These are phyloP conservation scores for Apodemus agrarius DNA, from an alignment of 2,797 vertebrate genomes.

Conservation along the genomic window DNA sequence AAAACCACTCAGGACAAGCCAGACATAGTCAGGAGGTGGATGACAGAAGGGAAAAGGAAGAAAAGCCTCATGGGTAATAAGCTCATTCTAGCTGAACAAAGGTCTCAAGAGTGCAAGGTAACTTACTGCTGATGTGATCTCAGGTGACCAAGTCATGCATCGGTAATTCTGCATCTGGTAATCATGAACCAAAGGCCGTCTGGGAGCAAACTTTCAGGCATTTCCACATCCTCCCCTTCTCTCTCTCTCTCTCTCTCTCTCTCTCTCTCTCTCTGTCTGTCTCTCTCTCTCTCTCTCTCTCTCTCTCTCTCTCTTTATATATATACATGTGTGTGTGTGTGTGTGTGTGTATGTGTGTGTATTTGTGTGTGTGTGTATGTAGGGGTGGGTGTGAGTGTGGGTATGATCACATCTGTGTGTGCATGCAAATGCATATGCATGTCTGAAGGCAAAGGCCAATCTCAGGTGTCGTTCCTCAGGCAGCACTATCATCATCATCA, in stretches of 20 bases:
- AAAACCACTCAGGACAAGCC: neutral
- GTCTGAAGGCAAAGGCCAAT: neutral
- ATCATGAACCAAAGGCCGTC: neutral
- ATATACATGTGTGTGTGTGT: too few relatives aligned
- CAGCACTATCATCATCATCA: neutral
- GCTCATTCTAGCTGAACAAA: neutral
- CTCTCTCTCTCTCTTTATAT: too few relatives aligned
- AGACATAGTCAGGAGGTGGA: neutral
- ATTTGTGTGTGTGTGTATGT: neutral
- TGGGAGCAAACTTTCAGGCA: neutral
- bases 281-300: too few relatives aligned
- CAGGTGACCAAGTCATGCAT: neutral
- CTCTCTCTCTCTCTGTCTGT: accelerated
- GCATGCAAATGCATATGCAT: neutral
- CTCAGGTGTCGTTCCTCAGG: neutral
- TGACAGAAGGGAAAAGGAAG: neutral
- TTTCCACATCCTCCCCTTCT: neutral
- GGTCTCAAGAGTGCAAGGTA: neutral
- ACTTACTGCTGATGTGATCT: neutral
- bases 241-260: too few relatives aligned
- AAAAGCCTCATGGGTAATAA: neutral
- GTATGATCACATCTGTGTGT: neutral
- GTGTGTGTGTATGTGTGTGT: neutral
- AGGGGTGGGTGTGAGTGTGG: neutral
- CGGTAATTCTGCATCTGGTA: accelerated